Conservation (phyloP, 2,797 vertebrate genomes). For the Gallinago stenura region DNA sequence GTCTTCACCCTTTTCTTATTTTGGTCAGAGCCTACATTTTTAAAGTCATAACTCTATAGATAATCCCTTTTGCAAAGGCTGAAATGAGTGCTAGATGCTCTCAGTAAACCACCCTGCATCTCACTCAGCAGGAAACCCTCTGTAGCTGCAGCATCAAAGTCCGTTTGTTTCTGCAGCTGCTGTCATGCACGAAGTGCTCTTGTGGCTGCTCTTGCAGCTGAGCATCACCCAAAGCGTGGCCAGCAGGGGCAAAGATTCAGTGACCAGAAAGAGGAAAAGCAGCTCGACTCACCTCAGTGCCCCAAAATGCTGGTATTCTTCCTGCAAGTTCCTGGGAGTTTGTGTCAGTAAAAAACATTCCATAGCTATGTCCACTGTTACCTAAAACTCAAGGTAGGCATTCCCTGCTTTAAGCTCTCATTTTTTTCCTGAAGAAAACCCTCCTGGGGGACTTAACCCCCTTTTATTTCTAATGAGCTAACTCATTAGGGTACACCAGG, state of each 20-base stretch:
- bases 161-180: constrained; percentile 32
- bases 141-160: background rate
- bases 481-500: background rate
- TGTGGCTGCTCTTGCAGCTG: background rate
- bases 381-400: background rate
- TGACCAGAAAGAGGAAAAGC: background rate
- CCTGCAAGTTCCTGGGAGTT: fast-evolving
- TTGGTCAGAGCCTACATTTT: no score
- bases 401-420: background rate
- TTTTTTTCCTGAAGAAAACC: background rate
- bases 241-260: background rate
- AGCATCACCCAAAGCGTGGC: background rate
- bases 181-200: background rate
- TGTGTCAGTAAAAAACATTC: background rate
- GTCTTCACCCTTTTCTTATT: no score
- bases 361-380: background rate
- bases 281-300: background rate
- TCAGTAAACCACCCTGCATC: background rate
- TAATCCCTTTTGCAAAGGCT: background rate
- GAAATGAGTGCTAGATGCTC: fast-evolving
- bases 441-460: background rate
- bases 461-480: background rate
- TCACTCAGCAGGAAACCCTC: background rate
- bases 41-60: no score
- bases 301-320: background rate